phyloP scores from a whole-genome alignment of 2,888 invertebrate species.

The Rotaria magnacalcarata region DNA sequence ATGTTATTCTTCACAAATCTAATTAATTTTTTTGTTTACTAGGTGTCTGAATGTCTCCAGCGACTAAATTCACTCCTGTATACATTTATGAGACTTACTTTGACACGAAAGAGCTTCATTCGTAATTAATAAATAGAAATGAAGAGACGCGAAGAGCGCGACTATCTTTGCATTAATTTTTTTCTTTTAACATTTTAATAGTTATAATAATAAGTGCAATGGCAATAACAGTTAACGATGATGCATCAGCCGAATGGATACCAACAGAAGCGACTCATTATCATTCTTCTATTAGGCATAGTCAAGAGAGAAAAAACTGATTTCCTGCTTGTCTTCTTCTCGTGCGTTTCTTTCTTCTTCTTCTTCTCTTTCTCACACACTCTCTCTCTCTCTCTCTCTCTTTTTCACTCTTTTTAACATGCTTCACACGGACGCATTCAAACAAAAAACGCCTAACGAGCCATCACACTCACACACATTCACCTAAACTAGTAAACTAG shows the following conservation, averaged over 20 bases:
- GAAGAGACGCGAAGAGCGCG: neutral
- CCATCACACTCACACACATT: neutral
- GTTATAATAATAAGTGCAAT: neutral
- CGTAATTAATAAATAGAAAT: neutral
- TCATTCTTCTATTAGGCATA: neutral
- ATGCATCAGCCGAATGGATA: neutral
- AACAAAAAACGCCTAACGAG: neutral
- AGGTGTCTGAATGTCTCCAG: neutral
- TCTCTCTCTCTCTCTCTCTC: neutral
- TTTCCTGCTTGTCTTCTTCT: slow-evolving; percentile 22
- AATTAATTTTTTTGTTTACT: neutral
- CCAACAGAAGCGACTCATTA: neutral
- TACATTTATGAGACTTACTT: neutral
- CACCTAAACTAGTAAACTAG: neutral
- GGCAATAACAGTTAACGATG: neutral
- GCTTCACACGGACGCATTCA: neutral
- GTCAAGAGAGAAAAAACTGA: neutral
- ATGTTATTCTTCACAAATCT: neutral
- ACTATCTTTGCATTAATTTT: neutral
- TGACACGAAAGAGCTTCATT: slow-evolving; percentile 1
- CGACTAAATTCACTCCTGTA: neutral
- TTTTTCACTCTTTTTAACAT: neutral
- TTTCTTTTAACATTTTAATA: neutral
- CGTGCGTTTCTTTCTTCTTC: neutral
- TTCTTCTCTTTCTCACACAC: neutral